Percentiles rank a stretch among this genome's conserved stretches.
Conservation (phyloP, 2,797 vertebrate genomes). For the Poecilia picta region DNA sequence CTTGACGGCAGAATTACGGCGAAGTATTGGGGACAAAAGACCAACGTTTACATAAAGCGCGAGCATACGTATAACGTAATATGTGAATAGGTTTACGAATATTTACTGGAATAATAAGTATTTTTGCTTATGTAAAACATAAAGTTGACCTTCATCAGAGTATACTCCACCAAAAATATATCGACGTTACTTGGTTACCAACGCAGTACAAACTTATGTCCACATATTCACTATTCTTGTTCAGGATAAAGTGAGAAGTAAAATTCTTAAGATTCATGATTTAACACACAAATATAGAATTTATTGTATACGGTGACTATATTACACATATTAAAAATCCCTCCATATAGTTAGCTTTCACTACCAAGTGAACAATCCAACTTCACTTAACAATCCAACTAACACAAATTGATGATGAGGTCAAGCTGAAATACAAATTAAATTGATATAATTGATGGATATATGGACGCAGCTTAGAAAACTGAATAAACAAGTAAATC, state of each 20-base stretch:
- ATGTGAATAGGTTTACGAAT: background rate
- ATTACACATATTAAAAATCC: background rate
- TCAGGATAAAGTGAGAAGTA: background rate
- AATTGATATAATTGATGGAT: background rate
- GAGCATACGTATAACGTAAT: background rate
- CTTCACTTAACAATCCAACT: background rate
- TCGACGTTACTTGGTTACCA: background rate
- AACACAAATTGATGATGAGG: background rate
- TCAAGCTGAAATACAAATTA: background rate
- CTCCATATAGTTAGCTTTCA: background rate
- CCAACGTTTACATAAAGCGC: background rate
- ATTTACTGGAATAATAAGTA: background rate
- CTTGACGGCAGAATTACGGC: slow-evolving; percentile 52
- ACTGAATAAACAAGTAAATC: background rate
- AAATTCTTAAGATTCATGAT: background rate
- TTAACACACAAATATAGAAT: background rate
- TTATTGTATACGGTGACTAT: background rate
- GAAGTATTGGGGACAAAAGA: slow-evolving; percentile 15
- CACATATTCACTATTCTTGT: background rate
- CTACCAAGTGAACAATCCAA: no score
- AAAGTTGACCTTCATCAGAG: background rate
- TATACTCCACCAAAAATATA: background rate
- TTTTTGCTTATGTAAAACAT: background rate
- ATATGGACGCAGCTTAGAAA: background rate
- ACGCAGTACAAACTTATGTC: background rate